Base-by-base conservation (phyloP, 2,113 vertebrate genomes). In the Sinocyclocheilus anshuiensis region DNA sequence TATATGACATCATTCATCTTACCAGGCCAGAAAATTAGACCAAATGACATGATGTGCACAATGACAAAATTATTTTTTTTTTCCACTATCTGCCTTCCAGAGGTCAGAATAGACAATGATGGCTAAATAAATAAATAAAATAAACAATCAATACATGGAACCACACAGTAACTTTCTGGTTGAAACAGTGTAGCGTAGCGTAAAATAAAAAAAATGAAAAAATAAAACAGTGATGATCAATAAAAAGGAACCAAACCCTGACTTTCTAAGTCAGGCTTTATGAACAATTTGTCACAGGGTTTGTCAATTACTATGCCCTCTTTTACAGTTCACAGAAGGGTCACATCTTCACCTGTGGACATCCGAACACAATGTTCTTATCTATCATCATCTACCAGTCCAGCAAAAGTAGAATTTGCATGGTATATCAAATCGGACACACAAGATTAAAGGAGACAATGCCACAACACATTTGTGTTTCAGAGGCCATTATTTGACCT, bases 381-480 rank as follows among this genome's bases (percentile, higher is more conserved):
- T 50, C 83, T 63, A 77, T 77, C 69, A 59, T 80, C 81, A 77
- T 77, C 79, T 42, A 87, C 33, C 33, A 39, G 36, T 15, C 36
- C 10, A 71, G 78, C 12, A 81, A 65, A 81, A 10, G 78, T 74
- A 57, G n/a, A 74, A 87, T 81, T 83, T 88, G 71, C 76, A 80
- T 79, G 55, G 71, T 39, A 53, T 72, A 83, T 90, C 88, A 86
- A 81, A 86, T 87, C 20, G 26, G 42, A 84, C 83, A 39, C 29
- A 50, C 67, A 87, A 86, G 82, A 91, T 89, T 87, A 81, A 87
- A 90, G 82, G 53, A 76, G 90, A 90, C 89, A 89, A 87, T 86
- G 91, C 87, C 90, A 86, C 86, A 89, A 87, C 71, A 55, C 87
- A 88, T 92, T 90, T 92, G 53, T 71, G 53, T 86, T 89, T 77